A percentile compares a stretch with the other conserved stretches of the same genome.
phyloP scores from a whole-genome alignment of 2,113 vertebrate species.

The Alethe diademata region DNA sequence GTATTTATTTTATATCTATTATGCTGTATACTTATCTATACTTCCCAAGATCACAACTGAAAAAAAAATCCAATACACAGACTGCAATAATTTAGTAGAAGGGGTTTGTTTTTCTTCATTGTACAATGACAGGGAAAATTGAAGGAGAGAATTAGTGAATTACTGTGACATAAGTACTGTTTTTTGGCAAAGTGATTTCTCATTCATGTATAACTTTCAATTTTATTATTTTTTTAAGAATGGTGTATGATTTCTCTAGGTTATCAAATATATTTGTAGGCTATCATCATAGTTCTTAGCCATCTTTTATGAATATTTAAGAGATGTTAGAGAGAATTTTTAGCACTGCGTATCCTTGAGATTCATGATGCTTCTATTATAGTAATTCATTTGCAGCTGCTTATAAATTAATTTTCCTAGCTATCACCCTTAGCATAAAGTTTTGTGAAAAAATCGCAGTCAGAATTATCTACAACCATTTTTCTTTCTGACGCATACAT shows the following conservation, averaged over 20 bases:
- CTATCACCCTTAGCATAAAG: neutral
- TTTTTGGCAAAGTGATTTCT: neutral
- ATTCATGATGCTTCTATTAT: neutral
- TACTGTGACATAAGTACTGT: neutral
- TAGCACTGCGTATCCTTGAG: neutral
- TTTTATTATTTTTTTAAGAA: neutral
- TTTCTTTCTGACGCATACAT: neutral
- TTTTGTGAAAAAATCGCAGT: neutral
- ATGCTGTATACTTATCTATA: neutral
- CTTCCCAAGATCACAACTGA: neutral
- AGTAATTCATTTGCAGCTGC: neutral
- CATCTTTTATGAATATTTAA: neutral
- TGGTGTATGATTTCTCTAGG: neutral
- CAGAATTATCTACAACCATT: neutral
- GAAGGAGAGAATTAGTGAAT: neutral
- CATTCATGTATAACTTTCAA: neutral
- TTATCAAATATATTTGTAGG: neutral
- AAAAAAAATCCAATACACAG: neutral
- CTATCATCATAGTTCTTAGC: neutral
- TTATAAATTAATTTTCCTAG: neutral
- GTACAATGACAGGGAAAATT: neutral
- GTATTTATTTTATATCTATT: neutral
- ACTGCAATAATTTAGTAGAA: neutral
- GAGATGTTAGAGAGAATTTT: neutral
- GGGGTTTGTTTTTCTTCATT: neutral